Base-by-base conservation (phyloP, 1,140 invertebrate genomes). In the Oppia nitens region DNA sequence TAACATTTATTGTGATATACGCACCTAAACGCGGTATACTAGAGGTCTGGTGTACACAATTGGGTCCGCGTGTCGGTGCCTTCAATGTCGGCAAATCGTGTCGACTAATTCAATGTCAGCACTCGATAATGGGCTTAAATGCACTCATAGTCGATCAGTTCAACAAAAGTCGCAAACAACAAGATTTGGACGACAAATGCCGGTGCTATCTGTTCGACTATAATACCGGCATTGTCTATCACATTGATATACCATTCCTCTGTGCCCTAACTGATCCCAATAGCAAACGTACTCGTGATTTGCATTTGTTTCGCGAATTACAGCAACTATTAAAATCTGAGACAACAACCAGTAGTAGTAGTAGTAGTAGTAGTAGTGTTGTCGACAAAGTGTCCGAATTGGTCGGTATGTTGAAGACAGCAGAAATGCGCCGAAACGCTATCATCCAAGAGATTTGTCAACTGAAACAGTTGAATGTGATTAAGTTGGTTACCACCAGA, bases 11-110 rank as follows among this genome's bases (percentile, higher is more conserved):
- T 49, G 78, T 87, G 1, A 86, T 93, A 57, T 91, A 91, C 74
- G 82, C 85, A 1, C 82, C 87, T 0, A 82, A 83, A 62, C 78
- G 85, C 68, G 86, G 85, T 27, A 75, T 85, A 24, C 73, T 94
- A 53, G 88, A 94, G 71, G 68, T 75, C 2, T 91, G 87, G 83
- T 78, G 81, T 1, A 76, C 87, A 55, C 85, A 88, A 69, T 79
- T 85, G 66, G 91, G 91, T 1, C 82, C 81, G 14, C 81, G 88
- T 72, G 83, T 96, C 14, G 85, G 86, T 29, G 86, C 86, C 0
- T 95, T 95, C 72, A 84, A 83, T 62, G 86, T 89, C 1, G 82
- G 81, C 27, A 91, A 89, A 57, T 57, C 57, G 45, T 63, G 62
- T 55, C 45, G 54, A 32, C 52, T 63, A 1, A 14, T 63, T 1